Percentiles rank a stretch among this genome's conserved stretches.
phyloP scores from a whole-genome alignment of 2,113 vertebrate genomes.

The Sterna hirundo region DNA sequence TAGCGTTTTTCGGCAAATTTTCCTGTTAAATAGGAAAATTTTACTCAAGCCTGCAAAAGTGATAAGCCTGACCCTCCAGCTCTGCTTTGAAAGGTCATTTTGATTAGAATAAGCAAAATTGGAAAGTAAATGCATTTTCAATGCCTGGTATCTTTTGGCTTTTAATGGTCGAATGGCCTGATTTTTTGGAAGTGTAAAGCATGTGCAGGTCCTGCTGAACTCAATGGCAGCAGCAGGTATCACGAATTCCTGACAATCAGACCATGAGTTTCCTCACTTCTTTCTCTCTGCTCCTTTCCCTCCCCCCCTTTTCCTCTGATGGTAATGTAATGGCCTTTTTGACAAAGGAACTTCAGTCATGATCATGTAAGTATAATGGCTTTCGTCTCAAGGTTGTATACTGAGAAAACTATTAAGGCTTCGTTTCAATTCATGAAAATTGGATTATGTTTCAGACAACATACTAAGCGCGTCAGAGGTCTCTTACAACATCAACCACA shows the following conservation, averaged over 20 bases:
- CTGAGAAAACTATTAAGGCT: slow-evolving; percentile 52
- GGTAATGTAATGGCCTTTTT: slow-evolving; percentile 53
- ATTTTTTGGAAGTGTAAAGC: not conserved
- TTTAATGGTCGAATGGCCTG: not conserved
- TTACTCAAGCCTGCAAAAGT: slow-evolving; percentile 41
- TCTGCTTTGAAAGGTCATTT: slow-evolving; percentile 67
- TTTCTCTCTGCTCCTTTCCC: not conserved
- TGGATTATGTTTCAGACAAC: slow-evolving; percentile 39
- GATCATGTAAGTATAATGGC: slow-evolving; percentile 46
- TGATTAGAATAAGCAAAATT: slow-evolving; percentile 57
- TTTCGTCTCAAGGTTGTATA: slow-evolving; percentile 64
- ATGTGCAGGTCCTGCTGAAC: not conserved
- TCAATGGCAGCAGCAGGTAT: not conserved
- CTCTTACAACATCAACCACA: not conserved
- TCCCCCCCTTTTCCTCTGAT: not conserved
- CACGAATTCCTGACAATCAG: not conserved
- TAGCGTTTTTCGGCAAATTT: slow-evolving; percentile 59
- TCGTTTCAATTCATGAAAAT: slow-evolving; percentile 53
- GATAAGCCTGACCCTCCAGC: slow-evolving; percentile 59
- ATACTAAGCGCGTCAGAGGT: slow-evolving; percentile 36
- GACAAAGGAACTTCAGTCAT: slow-evolving; percentile 38
- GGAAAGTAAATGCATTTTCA: slow-evolving; percentile 42
- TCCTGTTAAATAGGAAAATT: slow-evolving; percentile 67
- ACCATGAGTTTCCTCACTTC: not conserved
- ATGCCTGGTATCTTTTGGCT: not conserved